Percentiles rank a stretch among this genome's conserved stretches.
phyloP scores from a whole-genome alignment of 2,888 invertebrate genomes.

The Spialia ferax region DNA sequence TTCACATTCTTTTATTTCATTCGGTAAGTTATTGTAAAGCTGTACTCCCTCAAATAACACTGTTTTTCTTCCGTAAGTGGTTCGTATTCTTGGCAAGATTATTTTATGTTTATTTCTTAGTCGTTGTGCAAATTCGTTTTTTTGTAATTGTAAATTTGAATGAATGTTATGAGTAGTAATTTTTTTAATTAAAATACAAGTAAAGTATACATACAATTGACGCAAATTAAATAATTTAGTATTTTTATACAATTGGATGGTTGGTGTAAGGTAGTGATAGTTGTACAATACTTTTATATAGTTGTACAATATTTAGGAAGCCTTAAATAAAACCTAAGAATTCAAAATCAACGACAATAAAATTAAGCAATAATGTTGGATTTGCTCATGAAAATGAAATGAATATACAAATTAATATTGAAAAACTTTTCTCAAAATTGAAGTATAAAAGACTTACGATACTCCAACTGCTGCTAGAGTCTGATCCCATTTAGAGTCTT shows the following conservation, averaged over 20 bases:
- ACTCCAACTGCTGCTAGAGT: slow-evolving; percentile 88
- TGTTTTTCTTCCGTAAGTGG: background rate
- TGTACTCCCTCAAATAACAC: background rate
- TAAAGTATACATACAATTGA: background rate
- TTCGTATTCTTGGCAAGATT: background rate
- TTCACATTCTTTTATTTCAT: slow-evolving; percentile 4
- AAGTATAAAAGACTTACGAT: slow-evolving; percentile 70
- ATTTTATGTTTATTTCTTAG: no score
- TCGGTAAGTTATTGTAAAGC: background rate
- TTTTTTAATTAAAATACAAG: background rate
- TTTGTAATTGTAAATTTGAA: background rate
- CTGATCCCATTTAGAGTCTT: slow-evolving; percentile 91
- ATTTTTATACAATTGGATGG: no score
- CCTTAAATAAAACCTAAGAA: no score
- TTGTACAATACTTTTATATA: no score
- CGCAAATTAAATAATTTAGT: no score
- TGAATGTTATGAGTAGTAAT: background rate
- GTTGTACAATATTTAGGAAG: no score
- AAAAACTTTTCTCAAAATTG: background rate
- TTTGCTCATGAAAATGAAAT: slow-evolving; percentile 3
- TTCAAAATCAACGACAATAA: no score
- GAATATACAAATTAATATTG: background rate
- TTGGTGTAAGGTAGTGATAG: no score
- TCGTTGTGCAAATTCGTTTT: no score
- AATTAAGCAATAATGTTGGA: no score